Evolutionary conservation across 2,888 invertebrate species (phyloP), one percentile per base, ranked within the genome.

Genomic region (Nomada lathburiana): DNA sequence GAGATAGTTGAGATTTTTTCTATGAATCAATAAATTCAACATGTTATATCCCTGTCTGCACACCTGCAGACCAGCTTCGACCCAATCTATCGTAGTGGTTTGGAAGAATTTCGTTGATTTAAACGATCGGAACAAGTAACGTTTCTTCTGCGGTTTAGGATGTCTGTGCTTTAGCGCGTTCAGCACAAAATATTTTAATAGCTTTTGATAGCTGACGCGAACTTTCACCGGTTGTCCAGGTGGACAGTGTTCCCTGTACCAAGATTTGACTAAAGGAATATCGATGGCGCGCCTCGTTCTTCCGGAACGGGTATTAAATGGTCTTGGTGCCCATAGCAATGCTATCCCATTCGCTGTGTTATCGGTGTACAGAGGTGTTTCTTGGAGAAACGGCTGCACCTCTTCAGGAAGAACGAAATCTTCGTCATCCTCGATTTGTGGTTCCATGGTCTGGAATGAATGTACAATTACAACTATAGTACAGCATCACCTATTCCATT

Each of bases 81-180:
- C 99, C 99, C 99, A 99, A 94, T 99, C 99, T 88, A 99, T 95
- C 0, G 99, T 99, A 0, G 99, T 99, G 0, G 98, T 98, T 96
- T 99, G 99, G 95, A 99, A 99, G 95, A 99, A 99, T 94, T 99
- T 99, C 0, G 99, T 99, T 0, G 99, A 98, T 94, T 99, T 99
- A 95, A 99, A 99, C 0, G 99, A 99, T 47, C 99, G 96, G 96
- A 99, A 99, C 63, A 99, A 95, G 92, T 99, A 99, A 79, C 99
- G 96, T 93, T 99, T 99, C 94, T 99, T 99, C 94, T 99, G 99
- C 13, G 99, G 98, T 94, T 99, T 99, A 0, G 99, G 99, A 62
- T 98, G 97, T 83, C 99, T 96, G 94, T 99, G 99, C 93, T 99
- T 99, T 74, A 99, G 94, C 0, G 99, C 98, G 94, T 99, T 99